Base-by-base conservation (phyloP, 2,113 vertebrate species). In the Amazona vittata region DNA sequence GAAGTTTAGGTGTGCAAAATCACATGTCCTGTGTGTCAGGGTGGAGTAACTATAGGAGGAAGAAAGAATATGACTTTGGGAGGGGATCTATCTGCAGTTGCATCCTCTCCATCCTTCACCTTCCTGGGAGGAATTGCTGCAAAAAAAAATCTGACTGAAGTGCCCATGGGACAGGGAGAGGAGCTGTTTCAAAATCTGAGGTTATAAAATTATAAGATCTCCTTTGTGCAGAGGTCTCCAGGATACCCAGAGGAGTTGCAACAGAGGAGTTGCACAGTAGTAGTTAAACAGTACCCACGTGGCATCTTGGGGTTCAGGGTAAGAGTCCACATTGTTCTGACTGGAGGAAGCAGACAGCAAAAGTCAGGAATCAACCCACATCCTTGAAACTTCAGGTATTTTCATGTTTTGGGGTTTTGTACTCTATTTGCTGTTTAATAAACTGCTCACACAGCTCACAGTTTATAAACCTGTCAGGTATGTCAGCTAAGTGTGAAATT, bases 11-110 rank as follows among this genome's bases (percentile, higher is more conserved):
- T 68, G 20, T 79, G 64, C 55, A 67, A 37, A 81, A 37, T n/a
- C 18, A 5, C 5, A 5, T 28, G 20, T 63, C 11, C 25, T 80
- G 0, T 26, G 22, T 7, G 1, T 83, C 49, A 5, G 0, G 20
- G 63, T 60, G 15, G 31, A 53, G 4, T 29, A 70, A 70, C 0
- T 0, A n/a, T 26, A 52, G 25, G 24, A 89, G 9, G 25, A 86
- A 64, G 46, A 79, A 68, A 39, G 22, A 62, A 17, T 62, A 10
- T 15, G 6, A 68, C 21, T 71, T 8, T 49, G 55, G 41, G 28
- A 83, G 9, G 7, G 17, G 2, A 39, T 13, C 1, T 16, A 3
- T 26, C 21, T 93, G 41, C 28, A 55, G 12, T 41, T 91, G 37
- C 9, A 52, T 44, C 3, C 6, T 78, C 12, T 81, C 11, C 24